These are phyloP conservation scores for Ctenoplectra terminalis DNA, from an alignment of 1,140 invertebrate genomes.

Conservation along the genomic window DNA sequence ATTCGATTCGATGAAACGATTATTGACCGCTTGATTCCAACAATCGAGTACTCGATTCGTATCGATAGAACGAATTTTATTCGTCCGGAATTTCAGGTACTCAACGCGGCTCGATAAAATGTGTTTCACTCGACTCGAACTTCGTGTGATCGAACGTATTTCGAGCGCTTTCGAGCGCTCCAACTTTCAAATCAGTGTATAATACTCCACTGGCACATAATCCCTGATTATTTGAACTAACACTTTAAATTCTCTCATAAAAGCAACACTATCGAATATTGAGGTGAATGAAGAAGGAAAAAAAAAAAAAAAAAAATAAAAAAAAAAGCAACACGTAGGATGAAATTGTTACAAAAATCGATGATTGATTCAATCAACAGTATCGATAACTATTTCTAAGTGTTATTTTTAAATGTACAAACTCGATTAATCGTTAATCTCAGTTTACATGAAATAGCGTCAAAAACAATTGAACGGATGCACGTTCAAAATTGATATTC, in stretches of 20 bases:
- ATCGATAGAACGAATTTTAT: neutral
- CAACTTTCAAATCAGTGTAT: neutral
- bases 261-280: neutral
- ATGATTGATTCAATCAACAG: slow-evolving; percentile 10
- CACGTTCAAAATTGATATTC: neutral
- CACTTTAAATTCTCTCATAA: neutral
- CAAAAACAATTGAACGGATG: neutral
- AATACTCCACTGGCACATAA: neutral
- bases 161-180: neutral
- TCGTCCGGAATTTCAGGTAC: neutral
- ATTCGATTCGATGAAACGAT: neutral
- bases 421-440: neutral
- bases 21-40: neutral
- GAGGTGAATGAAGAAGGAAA: too few species aligned
- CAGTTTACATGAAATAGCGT: neutral
- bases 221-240: slow-evolving; percentile 7
- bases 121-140: neutral
- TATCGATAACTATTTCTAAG: slow-evolving; percentile 22
- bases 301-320: too few species aligned
- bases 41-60: too few species aligned
- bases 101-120: neutral
- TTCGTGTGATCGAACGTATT: neutral
- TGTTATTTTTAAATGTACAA: neutral
- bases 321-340: neutral
- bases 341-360: slow-evolving; percentile 19